Conservation (phyloP, 1,140 invertebrate species). For the Liolophura sinensis region DNA sequence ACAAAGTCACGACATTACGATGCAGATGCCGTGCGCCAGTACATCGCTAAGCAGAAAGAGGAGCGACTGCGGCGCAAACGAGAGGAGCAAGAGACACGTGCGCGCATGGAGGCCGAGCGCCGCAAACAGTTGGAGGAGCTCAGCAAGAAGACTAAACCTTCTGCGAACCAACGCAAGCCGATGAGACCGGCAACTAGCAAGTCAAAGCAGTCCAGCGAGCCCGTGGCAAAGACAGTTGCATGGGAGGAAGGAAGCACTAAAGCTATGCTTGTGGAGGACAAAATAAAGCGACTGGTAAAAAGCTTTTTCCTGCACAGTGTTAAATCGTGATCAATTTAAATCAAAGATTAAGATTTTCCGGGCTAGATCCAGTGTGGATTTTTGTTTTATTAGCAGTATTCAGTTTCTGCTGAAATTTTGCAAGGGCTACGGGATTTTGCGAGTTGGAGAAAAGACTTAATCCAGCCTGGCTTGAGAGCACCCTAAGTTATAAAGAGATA, state of each 20-base stretch:
- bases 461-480: too few species aligned
- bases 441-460: too few species aligned
- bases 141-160: conserved; percentile 30
- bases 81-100: conserved; percentile 36
- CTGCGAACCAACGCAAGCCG: background rate
- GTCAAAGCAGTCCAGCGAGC: too few species aligned
- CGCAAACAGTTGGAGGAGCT: conserved; percentile 39
- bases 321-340: too few species aligned
- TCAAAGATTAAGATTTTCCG: too few species aligned
- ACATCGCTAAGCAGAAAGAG: conserved; percentile 48
- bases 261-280: background rate
- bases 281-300: background rate
- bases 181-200: too few species aligned
- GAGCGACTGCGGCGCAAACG: conserved; percentile 30
- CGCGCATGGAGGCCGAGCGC: conserved; percentile 34
- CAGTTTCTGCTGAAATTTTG: too few species aligned
- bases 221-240: conserved; percentile 1
- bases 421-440: too few species aligned
- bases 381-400: too few species aligned
- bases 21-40: conserved; percentile 43
- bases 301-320: too few species aligned
- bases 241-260: background rate
- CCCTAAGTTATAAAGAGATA: too few species aligned
- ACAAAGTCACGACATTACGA: conserved; percentile 55
- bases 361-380: too few species aligned